phyloP scores from a whole-genome alignment of 2,113 vertebrate species.

The Myanophis thanlyinensis region DNA sequence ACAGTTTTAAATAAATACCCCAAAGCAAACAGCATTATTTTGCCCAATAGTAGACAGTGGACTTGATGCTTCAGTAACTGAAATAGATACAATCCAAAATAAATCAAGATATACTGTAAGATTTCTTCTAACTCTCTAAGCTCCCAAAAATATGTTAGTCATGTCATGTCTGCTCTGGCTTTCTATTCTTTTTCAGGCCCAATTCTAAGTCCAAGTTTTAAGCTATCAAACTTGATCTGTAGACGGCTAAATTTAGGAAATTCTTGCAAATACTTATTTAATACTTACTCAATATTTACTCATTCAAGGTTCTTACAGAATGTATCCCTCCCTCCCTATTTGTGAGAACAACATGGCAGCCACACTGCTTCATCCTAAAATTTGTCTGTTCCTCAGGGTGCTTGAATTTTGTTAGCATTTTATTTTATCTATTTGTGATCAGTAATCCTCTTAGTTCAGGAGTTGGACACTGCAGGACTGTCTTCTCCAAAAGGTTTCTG shows the following conservation, averaged over 20 bases:
- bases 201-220: neutral
- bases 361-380: neutral
- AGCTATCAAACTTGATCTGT: neutral
- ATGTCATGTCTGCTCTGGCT: neutral
- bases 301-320: neutral
- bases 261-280: neutral
- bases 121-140: neutral
- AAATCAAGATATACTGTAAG: neutral
- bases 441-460: neutral
- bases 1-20: neutral
- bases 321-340: neutral
- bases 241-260: neutral
- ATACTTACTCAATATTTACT: neutral
- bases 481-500: neutral
- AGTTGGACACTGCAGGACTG: neutral
- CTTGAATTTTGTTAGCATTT: neutral
- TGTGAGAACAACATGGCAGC: neutral
- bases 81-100: neutral
- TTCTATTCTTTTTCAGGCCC: neutral
- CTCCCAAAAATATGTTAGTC: neutral
- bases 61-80: neutral
- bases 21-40: neutral
- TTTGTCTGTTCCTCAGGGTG: neutral
- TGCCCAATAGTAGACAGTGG: neutral
- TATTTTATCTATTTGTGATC: neutral